These are phyloP conservation scores for Scelioninae gen. 2 DNA, from an alignment of 2,888 invertebrate species.

Conservation along the genomic window DNA sequence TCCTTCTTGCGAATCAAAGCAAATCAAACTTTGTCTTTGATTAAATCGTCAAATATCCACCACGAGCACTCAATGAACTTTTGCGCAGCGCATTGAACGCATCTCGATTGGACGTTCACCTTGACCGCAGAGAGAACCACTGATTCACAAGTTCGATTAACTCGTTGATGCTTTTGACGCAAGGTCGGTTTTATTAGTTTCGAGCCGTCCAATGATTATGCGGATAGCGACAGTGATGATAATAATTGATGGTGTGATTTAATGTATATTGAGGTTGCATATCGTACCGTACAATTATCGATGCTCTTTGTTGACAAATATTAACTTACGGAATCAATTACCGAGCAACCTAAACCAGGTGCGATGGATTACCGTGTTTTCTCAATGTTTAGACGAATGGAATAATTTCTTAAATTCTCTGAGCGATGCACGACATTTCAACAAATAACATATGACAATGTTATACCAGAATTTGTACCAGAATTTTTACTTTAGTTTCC, in stretches of 20 bases:
- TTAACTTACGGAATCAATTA: conserved; percentile 24
- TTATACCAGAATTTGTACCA: too few species aligned
- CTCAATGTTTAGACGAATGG: too few species aligned
- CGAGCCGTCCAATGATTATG: conserved; percentile 50
- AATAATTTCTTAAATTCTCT: too few species aligned
- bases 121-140: conserved; percentile 55
- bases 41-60: conserved; percentile 20
- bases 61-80: conserved; percentile 46
- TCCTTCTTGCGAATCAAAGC: conserved; percentile 17
- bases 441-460: too few species aligned
- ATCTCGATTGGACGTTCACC: conserved; percentile 56
- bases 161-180: conserved; percentile 57
- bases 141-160: conserved; percentile 58
- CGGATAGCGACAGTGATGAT: conserved; percentile 52
- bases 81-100: conserved; percentile 42
- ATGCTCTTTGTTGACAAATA: conserved; percentile 52
- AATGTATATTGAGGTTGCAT: conserved; percentile 54
- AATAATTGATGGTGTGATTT: conserved; percentile 55
- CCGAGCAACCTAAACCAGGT: conserved; percentile 21
- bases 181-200: conserved; percentile 58
- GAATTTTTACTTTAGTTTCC: too few species aligned
- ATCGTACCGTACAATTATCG: conserved; percentile 30
- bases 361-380: not conserved
- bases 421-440: too few species aligned
- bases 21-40: conserved; percentile 19